Evolutionary conservation across 2,113 vertebrate species (phyloP).

Genomic region (Petrocephalus zakoni): DNA sequence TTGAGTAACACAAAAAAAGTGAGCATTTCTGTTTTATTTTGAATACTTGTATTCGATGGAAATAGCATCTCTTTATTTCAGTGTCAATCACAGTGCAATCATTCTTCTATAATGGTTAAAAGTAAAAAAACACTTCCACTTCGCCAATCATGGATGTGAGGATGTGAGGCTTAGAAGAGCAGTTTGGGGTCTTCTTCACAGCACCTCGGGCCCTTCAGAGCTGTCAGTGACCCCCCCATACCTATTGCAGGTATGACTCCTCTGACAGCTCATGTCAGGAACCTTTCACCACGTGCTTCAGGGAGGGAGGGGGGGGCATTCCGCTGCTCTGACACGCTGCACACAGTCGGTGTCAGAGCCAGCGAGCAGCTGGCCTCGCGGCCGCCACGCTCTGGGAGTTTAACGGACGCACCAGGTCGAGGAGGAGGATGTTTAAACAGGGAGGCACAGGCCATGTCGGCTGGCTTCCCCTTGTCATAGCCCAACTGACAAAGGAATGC

Average conservation of each 20-base stretch:
- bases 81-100: neutral
- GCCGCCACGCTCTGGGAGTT: neutral
- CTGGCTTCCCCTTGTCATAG: neutral
- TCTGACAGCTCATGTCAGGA: constrained; percentile 7
- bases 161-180: neutral
- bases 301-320: neutral
- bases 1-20: neutral
- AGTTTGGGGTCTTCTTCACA: neutral
- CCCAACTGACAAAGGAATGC: neutral
- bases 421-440: constrained; percentile 1
- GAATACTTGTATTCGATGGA: neutral
- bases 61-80: neutral
- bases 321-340: neutral
- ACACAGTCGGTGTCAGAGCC: neutral
- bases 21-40: neutral
- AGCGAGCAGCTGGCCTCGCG: neutral
- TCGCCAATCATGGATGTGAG: neutral
- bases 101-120: neutral
- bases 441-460: neutral
- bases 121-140: neutral
- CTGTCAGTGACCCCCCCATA: neutral
- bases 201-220: neutral
- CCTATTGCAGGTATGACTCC: neutral
- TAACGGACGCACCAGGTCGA: neutral
- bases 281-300: neutral